Evolutionary conservation across 2,113 vertebrate genomes (phyloP), one percentile per base, ranked within the genome.

Genomic region (Ictalurus punctatus): DNA sequence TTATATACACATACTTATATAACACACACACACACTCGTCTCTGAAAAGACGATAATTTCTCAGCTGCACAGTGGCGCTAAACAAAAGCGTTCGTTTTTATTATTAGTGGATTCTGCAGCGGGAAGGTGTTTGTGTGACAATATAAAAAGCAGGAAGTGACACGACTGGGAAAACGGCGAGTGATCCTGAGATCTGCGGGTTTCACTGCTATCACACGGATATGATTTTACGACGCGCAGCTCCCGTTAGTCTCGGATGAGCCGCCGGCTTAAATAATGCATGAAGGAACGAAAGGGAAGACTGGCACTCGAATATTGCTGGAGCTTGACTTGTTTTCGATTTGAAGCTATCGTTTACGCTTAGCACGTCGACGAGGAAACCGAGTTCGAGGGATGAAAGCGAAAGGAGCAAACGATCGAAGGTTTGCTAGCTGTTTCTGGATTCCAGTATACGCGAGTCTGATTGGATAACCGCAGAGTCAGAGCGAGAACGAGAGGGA

Each of bases 231-330:
- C 89, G 91, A 89, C 84, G 89, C 90, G 87, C 69, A 25, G 80
- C 54, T 87, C 92, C 90, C 56, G 86, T 92, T 84, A 85, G 78
- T 90, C 84, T 89, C 52, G 48, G 69, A 92, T 92, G 90, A 92
- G 88, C 88, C 92, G 74, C 86, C 71, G 17, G 56, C 83, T 92
- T 94, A 92, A 94, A 94, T 94, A 90, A 95, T 93, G 89, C 90
- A 93, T 91, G 91, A 89, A 86, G 84, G 40, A 37, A 65, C 48
- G 30, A 82, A 82, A 67, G 16, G 27, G 84, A 34, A 4, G 86
- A 61, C 2, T 59, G 0, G 27, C 13, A 52, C 88, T 85, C 65
- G 10, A 23, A 86, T 86, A 81, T 90, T 40, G 25, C 87, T 71
- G 74, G 54, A 90, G 87, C 85, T 76, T 52, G 82, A 37, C 23